Base-by-base conservation (phyloP, 2,888 invertebrate genomes). In the Cheilosia scutellata region DNA sequence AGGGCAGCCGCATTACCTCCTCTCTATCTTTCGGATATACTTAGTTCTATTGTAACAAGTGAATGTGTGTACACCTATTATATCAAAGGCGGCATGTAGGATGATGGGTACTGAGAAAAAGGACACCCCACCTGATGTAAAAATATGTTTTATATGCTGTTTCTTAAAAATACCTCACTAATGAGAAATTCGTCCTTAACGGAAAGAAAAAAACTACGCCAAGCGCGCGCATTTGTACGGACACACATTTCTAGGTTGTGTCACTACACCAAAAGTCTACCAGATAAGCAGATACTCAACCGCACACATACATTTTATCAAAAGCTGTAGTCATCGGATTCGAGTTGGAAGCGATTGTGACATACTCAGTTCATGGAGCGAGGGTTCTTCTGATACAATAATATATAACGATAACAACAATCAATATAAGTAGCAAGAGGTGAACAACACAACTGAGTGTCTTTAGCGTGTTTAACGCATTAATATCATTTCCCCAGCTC, bases 191-290 rank as follows among this genome's bases (percentile, higher is more conserved):
- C 55, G 55, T 79, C 65, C 68, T 75, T 2, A 55, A 11, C 16
- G 49, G 27, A 60, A 47, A 51, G 37, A 40, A 55, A 66, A 63
- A 66, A 51, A 68, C 2, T 58, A 76, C 40, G 42, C 58, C 84
- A 74, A 88, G 87, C 88, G 88, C 88, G 88, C 88, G 88, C 87
- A 88, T 86, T 88, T 87, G 77, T 68, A 60, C 60, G 60, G 55
- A 57, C 74, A 79, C 51, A 76, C 57, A 70, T 71, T 78, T 66
- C 60, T 71, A 51, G 40, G 62, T 70, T 75, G 82, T 78, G 82
- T 78, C 60, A 76, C 66, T 74, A 49, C 55, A 70, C 70, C 33
- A 25, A 65, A 65, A 75, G 49, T 60, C 44, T 49, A 33, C 47
- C 40, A 37, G 37, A 16, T 40, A 58, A 20, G 13, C 20, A 74